These are phyloP conservation scores for Crossocerus cetratus DNA, from an alignment of 2,888 invertebrate species.

Conservation along the genomic window DNA sequence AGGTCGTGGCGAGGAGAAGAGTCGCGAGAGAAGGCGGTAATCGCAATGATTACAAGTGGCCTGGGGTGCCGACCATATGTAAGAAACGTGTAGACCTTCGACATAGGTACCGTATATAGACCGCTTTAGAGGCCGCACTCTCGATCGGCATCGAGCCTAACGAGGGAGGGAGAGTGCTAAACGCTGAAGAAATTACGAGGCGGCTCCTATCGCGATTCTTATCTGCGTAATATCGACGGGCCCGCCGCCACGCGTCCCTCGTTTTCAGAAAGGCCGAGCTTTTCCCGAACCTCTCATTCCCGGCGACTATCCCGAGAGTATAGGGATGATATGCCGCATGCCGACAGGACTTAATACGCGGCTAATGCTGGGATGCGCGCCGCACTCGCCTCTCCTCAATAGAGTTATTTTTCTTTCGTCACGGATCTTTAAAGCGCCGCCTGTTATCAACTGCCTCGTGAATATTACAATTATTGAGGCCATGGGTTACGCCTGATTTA, in stretches of 20 bases:
- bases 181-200: constrained; percentile 62
- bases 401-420: constrained; percentile 49
- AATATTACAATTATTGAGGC: constrained; percentile 40
- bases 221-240: constrained; percentile 49
- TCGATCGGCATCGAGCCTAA: constrained; percentile 43
- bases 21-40: constrained; percentile 44
- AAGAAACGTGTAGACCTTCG: constrained; percentile 52
- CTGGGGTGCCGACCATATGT: constrained; percentile 49
- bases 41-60: constrained; percentile 62
- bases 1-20: neutral
- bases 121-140: constrained; percentile 46
- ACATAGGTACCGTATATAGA: constrained; percentile 52
- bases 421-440: constrained; percentile 36
- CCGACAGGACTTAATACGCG: constrained; percentile 32
- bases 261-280: constrained; percentile 29
- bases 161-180: constrained; percentile 55
- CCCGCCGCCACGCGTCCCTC: constrained; percentile 53
- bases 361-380: constrained; percentile 46
- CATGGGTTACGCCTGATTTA: too few relatives aligned
- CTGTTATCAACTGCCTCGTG: constrained; percentile 30
- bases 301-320: constrained; percentile 32
- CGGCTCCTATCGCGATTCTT: constrained; percentile 52
- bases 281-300: constrained; percentile 37
- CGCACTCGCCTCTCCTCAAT: constrained; percentile 42
- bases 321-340: constrained; percentile 30